A percentile compares a stretch with the other conserved stretches of the same genome.
Evolutionary conservation across 2,797 vertebrate species (phyloP).

Genomic region (Rhabdomys pumilio): DNA sequence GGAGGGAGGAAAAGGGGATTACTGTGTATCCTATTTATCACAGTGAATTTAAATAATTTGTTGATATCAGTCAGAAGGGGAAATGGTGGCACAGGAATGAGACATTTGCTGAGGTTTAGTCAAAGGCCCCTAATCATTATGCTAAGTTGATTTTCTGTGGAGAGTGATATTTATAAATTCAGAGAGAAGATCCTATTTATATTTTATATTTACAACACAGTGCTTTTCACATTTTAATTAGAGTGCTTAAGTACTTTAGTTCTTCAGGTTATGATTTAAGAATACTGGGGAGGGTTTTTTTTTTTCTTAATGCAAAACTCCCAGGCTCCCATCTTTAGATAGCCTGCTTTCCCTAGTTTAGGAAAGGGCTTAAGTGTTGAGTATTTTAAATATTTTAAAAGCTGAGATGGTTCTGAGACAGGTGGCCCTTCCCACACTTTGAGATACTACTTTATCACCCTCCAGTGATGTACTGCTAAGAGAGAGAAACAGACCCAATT

Average conservation of each 20-base stretch:
- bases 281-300: neutral
- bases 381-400: conserved; percentile 59
- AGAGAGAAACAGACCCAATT: conserved; percentile 57
- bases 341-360: conserved; percentile 5
- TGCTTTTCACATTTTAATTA: conserved; percentile 72
- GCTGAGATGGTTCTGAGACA: conserved; percentile 25
- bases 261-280: conserved; percentile 53
- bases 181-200: conserved; percentile 52
- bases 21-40: conserved; percentile 82
- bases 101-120: conserved; percentile 62
- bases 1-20: conserved; percentile 77
- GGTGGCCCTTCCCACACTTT: conserved; percentile 41
- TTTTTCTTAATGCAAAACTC: conserved; percentile 6
- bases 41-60: conserved; percentile 81
- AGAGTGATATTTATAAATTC: conserved; percentile 62
- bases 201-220: conserved; percentile 63
- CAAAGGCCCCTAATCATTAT: conserved; percentile 62
- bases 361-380: neutral
- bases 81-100: conserved; percentile 79
- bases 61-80: conserved; percentile 70
- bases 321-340: neutral
- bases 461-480: neutral
- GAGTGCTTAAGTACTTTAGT: conserved; percentile 10
- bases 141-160: conserved; percentile 63
- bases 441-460: neutral